phyloP scores from a whole-genome alignment of 1,140 invertebrate genomes.

The Chrysopa pallens region DNA sequence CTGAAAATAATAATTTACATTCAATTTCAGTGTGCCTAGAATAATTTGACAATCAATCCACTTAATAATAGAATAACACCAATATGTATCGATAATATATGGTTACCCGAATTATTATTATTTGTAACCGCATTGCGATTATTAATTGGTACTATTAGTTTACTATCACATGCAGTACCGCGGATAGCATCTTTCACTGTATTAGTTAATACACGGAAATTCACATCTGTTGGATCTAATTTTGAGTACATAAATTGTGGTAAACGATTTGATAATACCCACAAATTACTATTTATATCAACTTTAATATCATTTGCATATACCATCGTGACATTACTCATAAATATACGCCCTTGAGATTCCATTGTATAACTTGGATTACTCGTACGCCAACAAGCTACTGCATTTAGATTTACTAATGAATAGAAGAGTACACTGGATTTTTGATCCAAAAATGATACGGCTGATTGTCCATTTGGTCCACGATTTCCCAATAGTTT shows the following conservation, averaged over 20 bases:
- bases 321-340: constrained; percentile 49
- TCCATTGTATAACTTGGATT: constrained; percentile 39
- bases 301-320: constrained; percentile 65
- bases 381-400: constrained; percentile 59
- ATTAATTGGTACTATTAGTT: constrained; percentile 9
- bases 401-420: constrained; percentile 51
- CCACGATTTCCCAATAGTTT: constrained; percentile 48
- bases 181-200: constrained; percentile 43
- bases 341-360: constrained; percentile 47
- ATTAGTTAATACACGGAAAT: constrained; percentile 51
- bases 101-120: too few species aligned
- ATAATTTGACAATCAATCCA: too few species aligned
- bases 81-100: too few species aligned
- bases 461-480: constrained; percentile 50
- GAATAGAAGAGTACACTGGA: constrained; percentile 59
- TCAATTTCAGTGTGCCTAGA: too few species aligned
- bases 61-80: too few species aligned
- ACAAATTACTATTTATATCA: constrained; percentile 46
- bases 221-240: constrained; percentile 42
- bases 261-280: constrained; percentile 53
- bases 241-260: constrained; percentile 49
- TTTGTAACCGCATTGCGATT: too few species aligned
- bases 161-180: constrained; percentile 43
- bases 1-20: too few species aligned
- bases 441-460: constrained; percentile 48